Conservation (phyloP, 2,113 vertebrate species). For the Sander lucioperca region DNA sequence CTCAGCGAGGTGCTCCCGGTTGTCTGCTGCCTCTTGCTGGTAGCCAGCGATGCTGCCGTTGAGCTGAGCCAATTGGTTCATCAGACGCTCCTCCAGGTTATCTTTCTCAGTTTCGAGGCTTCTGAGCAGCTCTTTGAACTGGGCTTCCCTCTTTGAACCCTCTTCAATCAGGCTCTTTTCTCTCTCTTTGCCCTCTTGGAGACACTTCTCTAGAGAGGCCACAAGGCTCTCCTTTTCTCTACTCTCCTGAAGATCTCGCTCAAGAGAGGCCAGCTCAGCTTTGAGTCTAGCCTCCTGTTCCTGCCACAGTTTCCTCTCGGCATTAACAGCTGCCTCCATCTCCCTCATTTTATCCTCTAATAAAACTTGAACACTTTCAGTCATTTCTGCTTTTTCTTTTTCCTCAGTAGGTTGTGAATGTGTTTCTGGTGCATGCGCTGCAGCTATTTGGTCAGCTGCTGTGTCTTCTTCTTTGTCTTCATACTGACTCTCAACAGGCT, state of each 20-base stretch:
- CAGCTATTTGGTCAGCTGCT: conserved; percentile 7
- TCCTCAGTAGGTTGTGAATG: conserved; percentile 28
- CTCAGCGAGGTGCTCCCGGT: conserved; percentile 79
- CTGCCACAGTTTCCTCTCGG: conserved; percentile 71
- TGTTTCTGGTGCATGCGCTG: conserved; percentile 30
- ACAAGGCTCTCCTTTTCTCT: conserved; percentile 45
- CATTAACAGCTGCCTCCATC: conserved; percentile 66
- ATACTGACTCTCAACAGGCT: conserved; percentile 38
- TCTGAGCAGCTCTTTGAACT: conserved; percentile 83
- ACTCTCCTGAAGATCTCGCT: conserved; percentile 60
- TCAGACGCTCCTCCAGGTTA: conserved; percentile 95
- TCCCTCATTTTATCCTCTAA: conserved; percentile 58
- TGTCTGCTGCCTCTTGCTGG: conserved; percentile 91
- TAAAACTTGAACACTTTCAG: conserved; percentile 30
- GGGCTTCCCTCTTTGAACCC: conserved; percentile 75
- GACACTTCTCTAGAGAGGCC: conserved; percentile 66
- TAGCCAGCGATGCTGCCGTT: conserved; percentile 97
- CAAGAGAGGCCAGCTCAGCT: conserved; percentile 54
- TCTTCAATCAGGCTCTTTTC: conserved; percentile 75
- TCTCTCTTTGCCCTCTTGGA: conserved; percentile 74
- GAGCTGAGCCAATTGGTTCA: conserved; percentile 97
- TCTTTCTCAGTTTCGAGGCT: conserved; percentile 92
- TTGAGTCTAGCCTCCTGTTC: conserved; percentile 60
- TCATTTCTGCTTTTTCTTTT: conserved; percentile 40
- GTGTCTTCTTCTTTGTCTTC: conserved; percentile 39